Evolutionary conservation across 2,113 vertebrate species (phyloP).

Genomic region (Buteo buteo): DNA sequence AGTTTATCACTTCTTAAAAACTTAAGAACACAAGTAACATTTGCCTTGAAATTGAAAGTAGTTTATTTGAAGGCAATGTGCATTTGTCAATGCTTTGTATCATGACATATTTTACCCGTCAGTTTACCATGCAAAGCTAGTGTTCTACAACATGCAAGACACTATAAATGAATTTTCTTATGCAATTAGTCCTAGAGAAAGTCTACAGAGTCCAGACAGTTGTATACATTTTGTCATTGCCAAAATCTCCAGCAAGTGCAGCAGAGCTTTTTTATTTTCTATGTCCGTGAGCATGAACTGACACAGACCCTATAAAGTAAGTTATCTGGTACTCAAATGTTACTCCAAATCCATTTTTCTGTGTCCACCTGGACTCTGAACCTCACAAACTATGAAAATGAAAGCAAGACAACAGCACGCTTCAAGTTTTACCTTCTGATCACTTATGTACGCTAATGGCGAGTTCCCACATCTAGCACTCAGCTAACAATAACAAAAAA

Average conservation of each 20-base stretch:
- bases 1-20: background rate
- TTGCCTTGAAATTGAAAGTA: background rate
- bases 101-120: background rate
- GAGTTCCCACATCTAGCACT: background rate
- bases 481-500: background rate
- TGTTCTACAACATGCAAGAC: background rate
- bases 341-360: background rate
- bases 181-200: background rate
- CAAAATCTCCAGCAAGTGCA: background rate
- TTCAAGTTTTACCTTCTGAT: background rate
- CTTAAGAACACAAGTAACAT: background rate
- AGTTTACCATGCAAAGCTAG: background rate
- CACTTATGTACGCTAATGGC: accelerated
- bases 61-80: background rate
- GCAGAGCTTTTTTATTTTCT: background rate
- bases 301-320: background rate
- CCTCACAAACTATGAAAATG: background rate
- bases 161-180: background rate
- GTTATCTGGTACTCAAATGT: background rate
- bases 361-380: background rate
- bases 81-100: background rate
- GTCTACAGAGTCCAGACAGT: background rate
- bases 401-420: background rate
- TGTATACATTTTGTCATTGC: background rate
- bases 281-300: background rate